Percentiles rank a stretch among this genome's conserved stretches.
phyloP scores from a whole-genome alignment of 2,888 invertebrate genomes.

The Cephus spinipes region DNA sequence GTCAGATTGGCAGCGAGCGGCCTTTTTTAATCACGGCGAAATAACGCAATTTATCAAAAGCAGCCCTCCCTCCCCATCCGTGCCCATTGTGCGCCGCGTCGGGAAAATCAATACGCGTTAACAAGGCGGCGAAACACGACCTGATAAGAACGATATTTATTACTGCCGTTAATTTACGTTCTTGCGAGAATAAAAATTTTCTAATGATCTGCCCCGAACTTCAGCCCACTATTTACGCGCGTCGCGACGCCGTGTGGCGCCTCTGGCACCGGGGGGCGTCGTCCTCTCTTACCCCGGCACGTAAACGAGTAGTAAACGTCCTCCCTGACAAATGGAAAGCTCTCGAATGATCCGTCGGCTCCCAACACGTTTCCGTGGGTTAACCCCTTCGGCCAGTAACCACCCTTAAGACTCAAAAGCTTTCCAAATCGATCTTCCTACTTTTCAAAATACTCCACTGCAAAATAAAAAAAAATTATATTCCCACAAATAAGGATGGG shows the following conservation, averaged over 20 bases:
- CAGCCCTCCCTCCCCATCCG: conserved; percentile 3
- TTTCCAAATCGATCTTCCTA: background rate
- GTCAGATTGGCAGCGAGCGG: conserved; percentile 5
- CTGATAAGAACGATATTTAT: conserved; percentile 47
- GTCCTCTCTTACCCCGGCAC: background rate
- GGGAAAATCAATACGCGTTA: conserved; percentile 46
- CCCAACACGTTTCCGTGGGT: background rate
- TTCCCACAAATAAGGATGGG: too few relatives aligned
- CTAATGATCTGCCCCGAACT: background rate
- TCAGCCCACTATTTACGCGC: background rate
- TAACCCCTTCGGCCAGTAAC: background rate
- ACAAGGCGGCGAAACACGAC: conserved; percentile 45
- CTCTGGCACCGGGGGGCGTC: background rate
- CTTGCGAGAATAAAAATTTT: conserved; percentile 3
- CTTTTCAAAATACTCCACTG: background rate
- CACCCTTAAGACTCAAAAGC: background rate
- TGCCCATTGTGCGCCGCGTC: conserved; percentile 2
- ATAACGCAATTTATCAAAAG: conserved; percentile 37
- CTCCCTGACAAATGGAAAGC: background rate
- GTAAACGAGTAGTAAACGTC: background rate
- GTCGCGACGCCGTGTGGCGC: background rate
- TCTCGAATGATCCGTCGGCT: background rate
- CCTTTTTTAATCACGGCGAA: conserved; percentile 20
- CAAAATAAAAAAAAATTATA: background rate
- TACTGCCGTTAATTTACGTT: conserved; percentile 15